phyloP scores from a whole-genome alignment of 1,140 invertebrate genomes.

The Contarinia nasturtii region DNA sequence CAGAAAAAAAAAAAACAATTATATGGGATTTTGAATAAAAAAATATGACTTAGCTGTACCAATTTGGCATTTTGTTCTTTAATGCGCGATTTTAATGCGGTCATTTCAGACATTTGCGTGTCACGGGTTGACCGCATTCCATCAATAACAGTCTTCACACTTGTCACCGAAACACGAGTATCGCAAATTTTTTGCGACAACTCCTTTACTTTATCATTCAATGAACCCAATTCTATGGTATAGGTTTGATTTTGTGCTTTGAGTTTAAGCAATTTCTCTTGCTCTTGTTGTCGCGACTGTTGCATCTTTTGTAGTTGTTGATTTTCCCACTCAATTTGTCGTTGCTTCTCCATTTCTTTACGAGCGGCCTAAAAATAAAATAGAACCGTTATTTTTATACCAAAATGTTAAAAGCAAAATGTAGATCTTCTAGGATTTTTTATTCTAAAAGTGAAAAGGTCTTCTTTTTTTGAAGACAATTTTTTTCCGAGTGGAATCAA shows the following conservation, averaged over 20 bases:
- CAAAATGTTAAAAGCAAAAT: too few species aligned
- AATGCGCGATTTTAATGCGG: slow-evolving; percentile 61
- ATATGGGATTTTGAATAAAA: too few species aligned
- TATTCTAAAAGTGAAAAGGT: too few species aligned
- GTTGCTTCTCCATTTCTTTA: slow-evolving; percentile 84
- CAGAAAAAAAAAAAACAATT: too few species aligned
- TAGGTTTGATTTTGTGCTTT: slow-evolving; percentile 80
- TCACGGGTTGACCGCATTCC: slow-evolving; percentile 86
- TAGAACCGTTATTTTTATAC: too few species aligned
- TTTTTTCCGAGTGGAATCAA: too few species aligned
- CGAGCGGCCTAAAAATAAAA: slow-evolving; percentile 10
- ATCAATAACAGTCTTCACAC: slow-evolving; percentile 89
- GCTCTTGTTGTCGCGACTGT: slow-evolving; percentile 66
- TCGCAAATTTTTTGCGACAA: slow-evolving; percentile 74
- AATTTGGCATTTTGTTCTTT: slow-evolving; percentile 71
- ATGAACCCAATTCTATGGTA: slow-evolving; percentile 24
- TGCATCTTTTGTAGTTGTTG: slow-evolving; percentile 75
- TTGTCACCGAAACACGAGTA: slow-evolving; percentile 71
- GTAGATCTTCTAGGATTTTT: too few species aligned
- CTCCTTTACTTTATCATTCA: slow-evolving; percentile 71
- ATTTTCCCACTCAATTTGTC: slow-evolving; percentile 91
- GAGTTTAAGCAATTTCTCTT: slow-evolving; percentile 70
- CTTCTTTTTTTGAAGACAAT: too few species aligned
- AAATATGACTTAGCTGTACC: slow-evolving; percentile 49
- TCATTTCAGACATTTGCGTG: slow-evolving; percentile 73